Evolutionary conservation across 2,113 vertebrate genomes (phyloP), one percentile per base, ranked within the genome.

Genomic region (Pterocles orientalis): DNA sequence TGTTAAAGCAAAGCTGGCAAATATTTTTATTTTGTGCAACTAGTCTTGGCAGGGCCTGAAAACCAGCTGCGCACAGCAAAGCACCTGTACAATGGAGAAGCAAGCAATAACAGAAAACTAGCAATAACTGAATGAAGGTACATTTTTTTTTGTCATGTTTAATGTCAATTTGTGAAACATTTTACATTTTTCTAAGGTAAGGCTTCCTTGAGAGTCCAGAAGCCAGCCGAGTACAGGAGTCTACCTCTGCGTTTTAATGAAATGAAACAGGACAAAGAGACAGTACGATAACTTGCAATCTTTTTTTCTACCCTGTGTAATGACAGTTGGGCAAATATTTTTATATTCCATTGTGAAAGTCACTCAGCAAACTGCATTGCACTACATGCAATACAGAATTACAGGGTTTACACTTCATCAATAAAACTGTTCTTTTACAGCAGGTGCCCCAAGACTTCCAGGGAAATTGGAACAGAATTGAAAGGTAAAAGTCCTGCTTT

Each of bases 21-120:
- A 96, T 96, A 96, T 95, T 98, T 98, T 97, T 97, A 82, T 96
- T 97, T 97, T 96, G 81, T 83, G 50, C 51, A 57, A 47, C 71
- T 66, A 78, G 36, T 78, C 53, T 97, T 97, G 53, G 89, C 95
- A 97, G 33, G 18, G 21, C 64, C n/a, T 68, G 61, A 72, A 81
- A 95, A 81, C 64, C 39, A 93, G 72, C 90, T 96, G 82, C 76
- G 43, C 56, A 82, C 54, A 84, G 45, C 43, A 8, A 73, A 95
- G 26, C 25, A 96, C 93, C 86, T 95, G 84, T 88, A 88, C n/a
- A 94, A 92, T 69, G 81, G 39, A 77, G 54, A 96, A 72, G 75
- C n/a, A 60, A 94, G 41, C 33, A 71, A 62, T 28, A 92, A 78
- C 5, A 80, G 66, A 56, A 92, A 85, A 57, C 8, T 19, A 61